These are phyloP conservation scores for Nerophis lumbriciformis DNA, from an alignment of 2,113 vertebrate species.

Conservation along the genomic window DNA sequence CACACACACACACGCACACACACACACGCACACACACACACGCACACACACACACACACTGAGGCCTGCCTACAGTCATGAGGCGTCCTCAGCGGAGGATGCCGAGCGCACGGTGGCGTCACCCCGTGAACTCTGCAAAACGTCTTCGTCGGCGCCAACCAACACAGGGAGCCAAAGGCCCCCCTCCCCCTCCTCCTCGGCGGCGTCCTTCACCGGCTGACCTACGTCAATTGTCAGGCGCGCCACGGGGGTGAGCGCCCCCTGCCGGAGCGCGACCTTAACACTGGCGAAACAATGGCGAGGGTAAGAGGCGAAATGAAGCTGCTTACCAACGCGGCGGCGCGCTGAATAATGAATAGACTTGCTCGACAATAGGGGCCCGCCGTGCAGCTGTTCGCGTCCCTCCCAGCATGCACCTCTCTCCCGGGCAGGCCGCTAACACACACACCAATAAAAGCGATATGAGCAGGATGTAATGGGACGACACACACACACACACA, in stretches of 20 bases:
- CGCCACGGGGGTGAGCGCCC: constrained; percentile 49
- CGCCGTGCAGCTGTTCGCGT: constrained; percentile 47
- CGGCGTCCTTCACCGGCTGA: constrained; percentile 53
- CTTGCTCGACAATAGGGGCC: constrained; percentile 43
- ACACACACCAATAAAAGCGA: constrained; percentile 54
- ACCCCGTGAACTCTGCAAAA: no score
- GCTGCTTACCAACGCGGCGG: constrained; percentile 27
- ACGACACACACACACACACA: constrained; percentile 15
- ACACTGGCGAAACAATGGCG: constrained; percentile 13
- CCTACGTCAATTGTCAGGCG: constrained; percentile 62
- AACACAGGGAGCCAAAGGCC: no score
- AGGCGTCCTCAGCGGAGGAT: no score
- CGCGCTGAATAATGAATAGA: constrained; percentile 49
- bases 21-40: not conserved
- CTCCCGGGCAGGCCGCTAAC: constrained; percentile 32
- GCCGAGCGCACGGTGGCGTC: no score
- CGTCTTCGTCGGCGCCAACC: no score
- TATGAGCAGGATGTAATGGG: constrained; percentile 49
- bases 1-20: not conserved
- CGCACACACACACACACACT: not conserved
- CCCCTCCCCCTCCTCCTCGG: constrained; percentile 9
- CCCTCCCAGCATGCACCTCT: constrained; percentile 54
- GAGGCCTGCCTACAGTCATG: constrained; percentile 19
- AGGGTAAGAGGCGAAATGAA: constrained; percentile 14
- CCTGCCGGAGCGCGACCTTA: constrained; percentile 65